Evolutionary conservation across 2,113 vertebrate genomes (phyloP).

Genomic region (Nipponia nippon): DNA sequence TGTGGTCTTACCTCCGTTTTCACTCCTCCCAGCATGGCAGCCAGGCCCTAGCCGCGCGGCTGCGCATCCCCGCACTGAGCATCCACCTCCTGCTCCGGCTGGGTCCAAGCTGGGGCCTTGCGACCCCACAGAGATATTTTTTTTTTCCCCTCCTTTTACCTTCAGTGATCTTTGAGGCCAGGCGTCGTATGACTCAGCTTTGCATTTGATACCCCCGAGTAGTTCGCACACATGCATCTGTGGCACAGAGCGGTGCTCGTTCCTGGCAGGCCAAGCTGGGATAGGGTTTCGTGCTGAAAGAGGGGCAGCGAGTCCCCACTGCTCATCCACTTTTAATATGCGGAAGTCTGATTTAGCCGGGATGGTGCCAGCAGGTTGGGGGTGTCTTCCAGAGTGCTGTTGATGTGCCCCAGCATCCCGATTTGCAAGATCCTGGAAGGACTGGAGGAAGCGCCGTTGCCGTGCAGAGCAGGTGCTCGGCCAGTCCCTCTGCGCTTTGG

Average conservation of each 20-base stretch:
- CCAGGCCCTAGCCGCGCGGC: rapidly evolving
- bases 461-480: neutral
- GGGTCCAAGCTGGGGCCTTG: neutral
- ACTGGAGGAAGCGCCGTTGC: rapidly evolving
- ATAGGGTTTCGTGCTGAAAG: slow-evolving; percentile 12
- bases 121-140: neutral
- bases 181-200: slow-evolving; percentile 17
- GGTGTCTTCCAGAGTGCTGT: neutral
- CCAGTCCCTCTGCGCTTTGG: neutral
- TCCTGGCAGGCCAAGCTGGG: neutral
- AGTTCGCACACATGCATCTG: slow-evolving; percentile 10
- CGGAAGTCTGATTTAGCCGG: neutral
- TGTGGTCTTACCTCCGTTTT: neutral
- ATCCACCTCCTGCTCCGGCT: neutral
- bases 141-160: neutral
- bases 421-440: neutral
- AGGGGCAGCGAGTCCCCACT: neutral
- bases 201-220: slow-evolving; percentile 28
- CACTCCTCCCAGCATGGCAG: neutral
- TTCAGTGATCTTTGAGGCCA: slow-evolving; percentile 10
- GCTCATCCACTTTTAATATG: neutral
- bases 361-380: neutral
- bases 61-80: neutral
- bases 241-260: neutral
- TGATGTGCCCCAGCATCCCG: neutral